Base-by-base conservation (phyloP, 2,113 vertebrate species). In the Neoarius graeffei region DNA sequence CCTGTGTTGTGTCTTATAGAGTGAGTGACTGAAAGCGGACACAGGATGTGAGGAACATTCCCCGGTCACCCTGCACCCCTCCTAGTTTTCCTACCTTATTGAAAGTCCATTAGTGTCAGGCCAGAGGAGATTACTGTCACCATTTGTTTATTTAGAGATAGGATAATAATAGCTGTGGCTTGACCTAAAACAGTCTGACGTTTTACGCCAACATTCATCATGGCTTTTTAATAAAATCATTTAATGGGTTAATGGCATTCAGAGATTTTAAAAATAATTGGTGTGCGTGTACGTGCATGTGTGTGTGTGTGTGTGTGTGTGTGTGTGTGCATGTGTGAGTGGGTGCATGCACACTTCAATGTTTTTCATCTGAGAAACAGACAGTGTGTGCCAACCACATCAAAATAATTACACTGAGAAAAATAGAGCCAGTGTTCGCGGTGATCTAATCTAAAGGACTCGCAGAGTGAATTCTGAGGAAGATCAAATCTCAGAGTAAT, bases 191-290 rank as follows among this genome's bases (percentile, higher is more conserved):
- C 90, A 85, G 76, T 85, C 88, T 90, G 88, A 90, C 86, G 86
- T 81, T 86, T 85, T 82, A 83, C 42, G 66, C 76, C 48, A 76
- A 90, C 91, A 74, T 90, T 91, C 91, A 89, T 82, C 25, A 15
- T 76, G 76, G 88, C 89, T 88, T 91, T 93, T 95, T 92, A 90
- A 92, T 93, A 87, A 92, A 94, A 90, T 86, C 84, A 91, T 92
- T 93, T 95, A 95, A 95, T 95, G 91, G 92, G 92, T 94, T 95
- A 95, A 95, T 95, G 93, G 94, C 92, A 89, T 91, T 91, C 92
- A 92, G 91, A 93, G 91, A 91, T 92, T 92, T 90, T 71, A 62
- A 86, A 85, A 59, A 85, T 87, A 85, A 81, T 59, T 48, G 79
- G 20, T 48, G 64, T 27, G 66, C 48, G 86, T 67, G 10, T 42